phyloP scores from a whole-genome alignment of 2,113 vertebrate genomes.

The Neotoma lepida region DNA sequence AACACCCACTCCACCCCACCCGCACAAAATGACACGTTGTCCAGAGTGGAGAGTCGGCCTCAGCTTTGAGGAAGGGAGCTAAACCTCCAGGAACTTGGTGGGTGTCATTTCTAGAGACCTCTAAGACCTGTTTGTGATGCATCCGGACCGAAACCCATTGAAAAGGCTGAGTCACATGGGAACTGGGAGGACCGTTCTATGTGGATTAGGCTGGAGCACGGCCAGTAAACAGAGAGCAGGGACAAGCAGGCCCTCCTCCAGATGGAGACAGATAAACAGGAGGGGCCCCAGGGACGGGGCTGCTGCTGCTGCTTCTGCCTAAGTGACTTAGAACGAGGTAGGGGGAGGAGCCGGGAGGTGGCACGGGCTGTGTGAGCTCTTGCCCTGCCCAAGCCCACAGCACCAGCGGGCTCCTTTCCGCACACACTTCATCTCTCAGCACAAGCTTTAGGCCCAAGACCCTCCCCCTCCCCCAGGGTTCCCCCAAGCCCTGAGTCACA shows the following conservation, averaged over 20 bases:
- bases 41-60: not conserved
- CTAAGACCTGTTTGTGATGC: not conserved
- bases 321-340: not conserved
- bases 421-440: not conserved
- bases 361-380: not conserved
- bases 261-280: constrained; percentile 36
- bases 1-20: not conserved
- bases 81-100: not conserved
- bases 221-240: constrained; percentile 3
- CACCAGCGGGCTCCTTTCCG: not conserved
- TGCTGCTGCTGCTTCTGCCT: not conserved
- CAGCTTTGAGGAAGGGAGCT: not conserved
- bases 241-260: not conserved
- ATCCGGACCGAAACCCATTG: constrained; percentile 7
- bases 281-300: not conserved
- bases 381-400: not conserved
- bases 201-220: not conserved
- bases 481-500: constrained; percentile 47
- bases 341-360: not conserved
- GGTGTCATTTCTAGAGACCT: not conserved
- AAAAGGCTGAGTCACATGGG: constrained; percentile 26
- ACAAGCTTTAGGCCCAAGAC: not conserved
- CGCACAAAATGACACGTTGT: not conserved
- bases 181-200: not conserved
- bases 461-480: not conserved